phyloP scores from a whole-genome alignment of 1,140 invertebrate species.

The Euglossa dilemma region DNA sequence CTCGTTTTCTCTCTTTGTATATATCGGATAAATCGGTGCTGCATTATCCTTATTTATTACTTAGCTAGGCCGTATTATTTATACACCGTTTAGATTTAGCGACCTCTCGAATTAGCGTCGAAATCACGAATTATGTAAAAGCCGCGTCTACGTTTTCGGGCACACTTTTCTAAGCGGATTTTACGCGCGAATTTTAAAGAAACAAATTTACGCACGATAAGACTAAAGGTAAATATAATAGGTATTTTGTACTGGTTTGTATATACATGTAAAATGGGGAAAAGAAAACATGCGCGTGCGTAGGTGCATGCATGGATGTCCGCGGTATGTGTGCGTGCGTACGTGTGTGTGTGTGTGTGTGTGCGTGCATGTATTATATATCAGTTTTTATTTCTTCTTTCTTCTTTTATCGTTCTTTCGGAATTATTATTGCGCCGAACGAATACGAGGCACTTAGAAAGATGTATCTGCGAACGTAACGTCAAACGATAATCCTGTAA shows the following conservation, averaged over 20 bases:
- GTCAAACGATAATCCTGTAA: constrained; percentile 26
- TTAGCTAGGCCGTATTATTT: constrained; percentile 69
- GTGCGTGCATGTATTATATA: background rate
- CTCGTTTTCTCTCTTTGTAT: constrained; percentile 52
- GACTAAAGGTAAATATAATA: constrained; percentile 4
- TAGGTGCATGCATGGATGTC: background rate
- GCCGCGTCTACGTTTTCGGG: background rate
- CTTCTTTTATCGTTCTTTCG: constrained; percentile 1
- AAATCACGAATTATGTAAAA: background rate
- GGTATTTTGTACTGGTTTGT: constrained; percentile 66
- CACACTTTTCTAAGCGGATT: constrained; percentile 37
- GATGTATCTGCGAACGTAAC: constrained; percentile 28
- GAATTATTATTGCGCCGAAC: background rate
- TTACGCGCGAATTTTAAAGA: background rate
- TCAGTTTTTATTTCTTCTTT: background rate
- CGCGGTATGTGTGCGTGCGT: background rate
- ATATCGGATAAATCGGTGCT: constrained; percentile 51
- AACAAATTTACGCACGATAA: background rate
- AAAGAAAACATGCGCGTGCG: background rate
- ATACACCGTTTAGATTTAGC: constrained; percentile 42
- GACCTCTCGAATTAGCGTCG: background rate
- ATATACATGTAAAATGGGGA: constrained; percentile 43
- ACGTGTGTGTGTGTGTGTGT: background rate
- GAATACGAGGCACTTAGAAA: constrained; percentile 15
- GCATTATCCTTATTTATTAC: constrained; percentile 71